phyloP scores from a whole-genome alignment of 2,888 invertebrate genomes.

The Dichetophora obliterata region DNA sequence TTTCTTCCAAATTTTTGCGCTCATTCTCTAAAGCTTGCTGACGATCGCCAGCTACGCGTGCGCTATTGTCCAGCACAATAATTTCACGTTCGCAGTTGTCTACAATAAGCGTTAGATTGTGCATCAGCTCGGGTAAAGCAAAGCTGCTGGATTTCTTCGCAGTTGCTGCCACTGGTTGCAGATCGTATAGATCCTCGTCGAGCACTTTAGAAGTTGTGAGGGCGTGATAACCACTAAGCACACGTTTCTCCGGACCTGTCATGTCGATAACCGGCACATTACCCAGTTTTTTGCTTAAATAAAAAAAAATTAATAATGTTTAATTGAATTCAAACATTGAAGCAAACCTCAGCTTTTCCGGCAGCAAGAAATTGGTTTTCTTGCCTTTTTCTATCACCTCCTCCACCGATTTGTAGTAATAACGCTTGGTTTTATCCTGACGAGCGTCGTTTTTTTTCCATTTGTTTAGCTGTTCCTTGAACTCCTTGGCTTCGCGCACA shows the following conservation, averaged over 20 bases:
- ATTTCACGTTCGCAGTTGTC: conserved; percentile 97
- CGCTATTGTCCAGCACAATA: conserved; percentile 84
- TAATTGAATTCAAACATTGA: background rate
- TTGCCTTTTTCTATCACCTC: conserved; percentile 92
- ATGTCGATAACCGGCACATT: conserved; percentile 98
- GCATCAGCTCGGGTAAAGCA: conserved; percentile 88
- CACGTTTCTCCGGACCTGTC: conserved; percentile 95
- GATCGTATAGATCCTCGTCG: conserved; percentile 75
- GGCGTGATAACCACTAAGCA: conserved; percentile 93
- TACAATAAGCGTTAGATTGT: conserved; percentile 92
- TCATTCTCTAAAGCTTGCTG: conserved; percentile 86
- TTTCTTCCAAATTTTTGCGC: conserved; percentile 76
- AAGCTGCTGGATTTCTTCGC: conserved; percentile 72
- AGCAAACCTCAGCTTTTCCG: conserved; percentile 59
- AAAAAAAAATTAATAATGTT: background rate
- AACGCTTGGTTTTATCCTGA: conserved; percentile 79
- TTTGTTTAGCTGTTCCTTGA: conserved; percentile 76
- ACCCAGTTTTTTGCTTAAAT: conserved; percentile 75
- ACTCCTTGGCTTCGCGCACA: conserved; percentile 74
- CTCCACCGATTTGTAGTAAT: conserved; percentile 87
- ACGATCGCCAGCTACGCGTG: conserved; percentile 83
- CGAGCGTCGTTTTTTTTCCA: conserved; percentile 75
- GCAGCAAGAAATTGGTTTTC: conserved; percentile 69
- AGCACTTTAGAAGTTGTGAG: conserved; percentile 77
- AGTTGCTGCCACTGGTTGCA: conserved; percentile 71